Percentiles rank a stretch among this genome's conserved stretches.
Evolutionary conservation across 2,113 vertebrate genomes (phyloP).

Genomic region (Barbus barbus): DNA sequence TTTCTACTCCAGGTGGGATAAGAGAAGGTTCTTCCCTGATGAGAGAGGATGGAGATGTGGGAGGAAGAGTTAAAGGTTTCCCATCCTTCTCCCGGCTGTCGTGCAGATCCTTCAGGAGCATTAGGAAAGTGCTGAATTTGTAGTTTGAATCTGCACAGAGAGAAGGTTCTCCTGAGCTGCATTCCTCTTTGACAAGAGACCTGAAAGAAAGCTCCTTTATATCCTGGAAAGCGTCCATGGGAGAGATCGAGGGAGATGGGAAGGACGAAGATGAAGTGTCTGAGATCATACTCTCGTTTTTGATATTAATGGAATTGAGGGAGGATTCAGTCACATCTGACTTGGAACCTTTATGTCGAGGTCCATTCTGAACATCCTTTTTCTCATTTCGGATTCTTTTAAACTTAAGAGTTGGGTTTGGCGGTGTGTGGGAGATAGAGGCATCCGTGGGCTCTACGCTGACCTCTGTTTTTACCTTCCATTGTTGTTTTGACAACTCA

Average conservation of each 20-base stretch:
- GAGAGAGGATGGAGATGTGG: conserved; percentile 64
- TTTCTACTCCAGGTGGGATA: conserved; percentile 56
- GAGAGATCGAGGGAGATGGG: conserved; percentile 65
- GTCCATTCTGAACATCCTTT: conserved; percentile 61
- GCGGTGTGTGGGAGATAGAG: conserved; percentile 49
- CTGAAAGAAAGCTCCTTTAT: conserved; percentile 84
- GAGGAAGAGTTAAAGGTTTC: conserved; percentile 77
- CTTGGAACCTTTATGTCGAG: conserved; percentile 38
- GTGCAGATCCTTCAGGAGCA: conserved; percentile 95
- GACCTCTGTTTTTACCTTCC: conserved; percentile 52
- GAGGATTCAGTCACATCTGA: neutral
- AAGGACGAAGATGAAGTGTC: conserved; percentile 59
- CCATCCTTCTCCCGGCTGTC: conserved; percentile 91
- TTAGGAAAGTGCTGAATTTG: conserved; percentile 92
- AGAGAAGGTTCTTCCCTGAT: conserved; percentile 76
- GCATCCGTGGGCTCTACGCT: conserved; percentile 45
- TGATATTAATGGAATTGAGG: conserved; percentile 53
- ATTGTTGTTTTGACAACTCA: conserved; percentile 27
- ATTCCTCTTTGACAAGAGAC: conserved; percentile 80
- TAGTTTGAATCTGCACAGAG: conserved; percentile 86
- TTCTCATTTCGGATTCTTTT: conserved; percentile 58
- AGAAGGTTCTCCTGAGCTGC: conserved; percentile 66
- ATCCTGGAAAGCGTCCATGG: conserved; percentile 80
- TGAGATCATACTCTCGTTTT: conserved; percentile 62
- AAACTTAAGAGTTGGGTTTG: conserved; percentile 60